Conservation (phyloP, 1,140 invertebrate species). For the Sitobion miscanthi region DNA sequence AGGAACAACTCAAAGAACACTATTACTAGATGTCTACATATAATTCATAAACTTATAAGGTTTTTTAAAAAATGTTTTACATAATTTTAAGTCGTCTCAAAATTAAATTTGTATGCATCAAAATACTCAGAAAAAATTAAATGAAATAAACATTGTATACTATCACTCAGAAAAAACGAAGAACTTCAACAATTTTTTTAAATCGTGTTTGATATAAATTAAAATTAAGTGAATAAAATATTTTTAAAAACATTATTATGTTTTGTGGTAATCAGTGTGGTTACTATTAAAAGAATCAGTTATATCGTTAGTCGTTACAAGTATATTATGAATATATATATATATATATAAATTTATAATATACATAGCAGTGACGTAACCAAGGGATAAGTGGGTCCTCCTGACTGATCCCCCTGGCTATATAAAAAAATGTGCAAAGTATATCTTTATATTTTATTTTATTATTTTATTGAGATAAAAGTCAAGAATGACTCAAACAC, state of each 20-base stretch:
- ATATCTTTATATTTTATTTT: background rate
- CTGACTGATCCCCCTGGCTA: background rate
- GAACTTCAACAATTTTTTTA: no score
- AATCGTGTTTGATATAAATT: no score
- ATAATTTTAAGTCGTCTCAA: background rate
- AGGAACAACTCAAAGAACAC: no score
- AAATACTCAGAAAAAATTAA: no score
- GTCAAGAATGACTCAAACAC: no score
- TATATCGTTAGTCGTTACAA: background rate
- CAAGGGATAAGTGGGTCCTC: no score
- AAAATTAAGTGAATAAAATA: no score
- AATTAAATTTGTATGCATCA: background rate
- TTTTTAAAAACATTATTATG: no score
- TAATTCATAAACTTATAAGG: background rate
- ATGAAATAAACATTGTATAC: no score
- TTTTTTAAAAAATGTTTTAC: background rate
- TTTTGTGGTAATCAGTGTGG: background rate
- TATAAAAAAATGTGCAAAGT: background rate
- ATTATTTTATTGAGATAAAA: no score
- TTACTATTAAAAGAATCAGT: background rate
- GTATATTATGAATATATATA: background rate
- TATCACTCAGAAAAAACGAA: no score
- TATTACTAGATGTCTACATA: no score
- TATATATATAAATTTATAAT: background rate
- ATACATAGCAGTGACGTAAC: background rate